Conservation (phyloP, 2,888 invertebrate species). For the Megastigmus dorsalis region DNA sequence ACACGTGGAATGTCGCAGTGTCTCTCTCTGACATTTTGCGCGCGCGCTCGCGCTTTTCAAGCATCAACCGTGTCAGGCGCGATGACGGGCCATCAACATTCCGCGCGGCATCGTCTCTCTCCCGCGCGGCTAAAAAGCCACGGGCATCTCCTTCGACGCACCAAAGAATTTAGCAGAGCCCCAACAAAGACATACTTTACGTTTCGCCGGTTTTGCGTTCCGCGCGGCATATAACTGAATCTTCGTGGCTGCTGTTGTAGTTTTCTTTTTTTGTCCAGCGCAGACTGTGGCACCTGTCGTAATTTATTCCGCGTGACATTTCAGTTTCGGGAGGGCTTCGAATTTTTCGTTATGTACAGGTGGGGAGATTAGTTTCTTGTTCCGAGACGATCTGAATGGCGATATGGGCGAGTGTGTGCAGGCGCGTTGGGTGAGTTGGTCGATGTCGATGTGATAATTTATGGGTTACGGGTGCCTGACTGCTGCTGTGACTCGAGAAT, state of each 20-base stretch:
- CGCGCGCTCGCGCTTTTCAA: conserved; percentile 50
- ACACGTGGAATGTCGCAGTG: conserved; percentile 34
- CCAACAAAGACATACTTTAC: conserved; percentile 72
- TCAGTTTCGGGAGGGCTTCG: conserved; percentile 37
- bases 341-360: background rate
- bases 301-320: conserved; percentile 54
- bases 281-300: conserved; percentile 46
- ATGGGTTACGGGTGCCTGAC: too few relatives aligned
- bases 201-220: conserved; percentile 56
- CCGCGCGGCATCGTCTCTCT: conserved; percentile 61
- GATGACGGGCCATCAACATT: conserved; percentile 72
- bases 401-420: too few relatives aligned
- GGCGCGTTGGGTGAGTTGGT: too few relatives aligned
- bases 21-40: conserved; percentile 40
- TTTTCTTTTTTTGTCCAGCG: background rate
- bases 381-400: too few relatives aligned
- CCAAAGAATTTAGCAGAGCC: conserved; percentile 43
- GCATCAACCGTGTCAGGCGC: conserved; percentile 24
- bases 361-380: too few relatives aligned
- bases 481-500: too few relatives aligned
- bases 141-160: too few relatives aligned
- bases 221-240: conserved; percentile 30
- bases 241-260: too few relatives aligned
- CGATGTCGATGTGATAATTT: too few relatives aligned
- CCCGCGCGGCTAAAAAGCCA: conserved; percentile 47